Conservation (phyloP, 64 coral and sea anemone species). For the Montipora capricornis region DNA sequence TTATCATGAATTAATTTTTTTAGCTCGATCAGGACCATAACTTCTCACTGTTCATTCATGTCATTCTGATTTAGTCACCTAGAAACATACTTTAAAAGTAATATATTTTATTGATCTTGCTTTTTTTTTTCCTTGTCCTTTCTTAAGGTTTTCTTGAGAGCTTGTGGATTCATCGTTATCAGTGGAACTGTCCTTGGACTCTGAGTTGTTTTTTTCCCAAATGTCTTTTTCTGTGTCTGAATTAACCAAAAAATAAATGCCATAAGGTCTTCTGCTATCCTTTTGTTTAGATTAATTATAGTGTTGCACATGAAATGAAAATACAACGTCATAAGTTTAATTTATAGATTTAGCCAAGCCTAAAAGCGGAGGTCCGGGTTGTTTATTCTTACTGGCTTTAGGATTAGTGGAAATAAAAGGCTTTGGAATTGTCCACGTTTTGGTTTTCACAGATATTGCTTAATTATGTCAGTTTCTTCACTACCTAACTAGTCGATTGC, state of each 20-base stretch:
- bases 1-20: no score
- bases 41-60: neutral
- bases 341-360: neutral
- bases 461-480: no score
- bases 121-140: constrained; percentile 25
- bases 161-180: constrained; percentile 37
- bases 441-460: no score
- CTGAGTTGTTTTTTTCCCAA: neutral
- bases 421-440: no score
- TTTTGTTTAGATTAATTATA: neutral
- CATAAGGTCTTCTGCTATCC: neutral
- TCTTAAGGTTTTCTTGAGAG: constrained; percentile 15
- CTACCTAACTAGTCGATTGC: no score
- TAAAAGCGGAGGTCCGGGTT: no score
- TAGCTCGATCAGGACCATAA: neutral
- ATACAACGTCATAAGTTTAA: neutral
- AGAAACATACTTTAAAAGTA: neutral
- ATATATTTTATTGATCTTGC: constrained; percentile 10
- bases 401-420: no score
- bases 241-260: neutral
- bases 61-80: neutral
- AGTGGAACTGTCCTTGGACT: constrained; percentile 35
- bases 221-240: constrained; percentile 3
- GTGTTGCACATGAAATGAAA: neutral
- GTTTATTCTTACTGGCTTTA: no score